These are phyloP conservation scores for Lochmaea crataegi DNA, from an alignment of 2,888 invertebrate genomes.

Conservation along the genomic window DNA sequence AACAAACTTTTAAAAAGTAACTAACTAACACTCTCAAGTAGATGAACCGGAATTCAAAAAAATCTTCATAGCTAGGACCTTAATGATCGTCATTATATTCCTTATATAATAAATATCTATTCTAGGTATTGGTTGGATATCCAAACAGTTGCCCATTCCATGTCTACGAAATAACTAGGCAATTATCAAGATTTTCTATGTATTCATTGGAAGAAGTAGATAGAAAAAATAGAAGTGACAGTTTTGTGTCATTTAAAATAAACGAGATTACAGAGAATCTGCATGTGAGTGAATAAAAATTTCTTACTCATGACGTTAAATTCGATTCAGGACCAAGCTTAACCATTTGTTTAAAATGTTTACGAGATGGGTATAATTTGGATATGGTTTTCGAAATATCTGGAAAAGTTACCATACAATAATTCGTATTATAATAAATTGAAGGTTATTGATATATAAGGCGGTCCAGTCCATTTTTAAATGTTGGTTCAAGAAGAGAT, in stretches of 20 bases:
- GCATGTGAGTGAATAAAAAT: conserved; percentile 90
- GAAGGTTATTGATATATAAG: too few relatives aligned
- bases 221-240: conserved; percentile 55
- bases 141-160: conserved; percentile 82
- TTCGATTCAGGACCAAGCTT: conserved; percentile 69
- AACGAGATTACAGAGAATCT: conserved; percentile 78
- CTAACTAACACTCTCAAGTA: too few relatives aligned
- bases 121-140: conserved; percentile 80
- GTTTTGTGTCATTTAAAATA: conserved; percentile 70
- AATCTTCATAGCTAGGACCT: too few relatives aligned
- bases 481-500: too few relatives aligned
- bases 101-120: not conserved
- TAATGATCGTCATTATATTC: too few relatives aligned
- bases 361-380: conserved; percentile 73
- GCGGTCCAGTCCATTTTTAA: too few relatives aligned
- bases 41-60: too few relatives aligned
- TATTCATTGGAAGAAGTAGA: conserved; percentile 68
- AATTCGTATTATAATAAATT: too few relatives aligned
- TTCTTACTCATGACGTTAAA: conserved; percentile 77
- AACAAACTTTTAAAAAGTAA: too few relatives aligned
- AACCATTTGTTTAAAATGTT: conserved; percentile 74
- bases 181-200: conserved; percentile 91
- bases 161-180: conserved; percentile 90
- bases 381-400: conserved; percentile 70
- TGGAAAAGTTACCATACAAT: conserved; percentile 78